phyloP scores from a whole-genome alignment of 1,140 invertebrate species.

The Rhyzopertha dominica region DNA sequence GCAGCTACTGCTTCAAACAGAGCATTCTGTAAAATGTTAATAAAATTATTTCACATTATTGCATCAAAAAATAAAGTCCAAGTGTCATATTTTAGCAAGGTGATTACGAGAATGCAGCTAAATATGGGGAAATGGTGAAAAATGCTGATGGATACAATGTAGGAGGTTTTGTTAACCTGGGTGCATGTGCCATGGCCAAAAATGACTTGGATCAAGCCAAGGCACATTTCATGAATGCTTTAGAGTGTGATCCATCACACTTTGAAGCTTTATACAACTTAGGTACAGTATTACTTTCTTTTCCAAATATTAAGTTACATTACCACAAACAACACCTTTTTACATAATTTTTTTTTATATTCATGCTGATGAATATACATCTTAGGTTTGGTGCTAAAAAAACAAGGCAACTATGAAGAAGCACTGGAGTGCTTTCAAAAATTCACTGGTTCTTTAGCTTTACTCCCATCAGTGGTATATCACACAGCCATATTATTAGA shows the following conservation, averaged over 20 bases:
- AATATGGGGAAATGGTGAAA: conserved; percentile 68
- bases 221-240: conserved; percentile 70
- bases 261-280: conserved; percentile 91
- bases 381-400: conserved; percentile 68
- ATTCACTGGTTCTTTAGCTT: conserved; percentile 46
- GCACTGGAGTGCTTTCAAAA: conserved; percentile 79
- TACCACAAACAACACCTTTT: background rate
- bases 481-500: conserved; percentile 83
- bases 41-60: background rate
- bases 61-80: background rate
- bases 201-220: conserved; percentile 70
- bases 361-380: conserved; percentile 9
- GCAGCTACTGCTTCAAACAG: too few relatives aligned
- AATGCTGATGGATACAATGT: conserved; percentile 70
- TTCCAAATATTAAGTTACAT: conserved; percentile 6
- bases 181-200: conserved; percentile 73
- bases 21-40: conserved; percentile 1
- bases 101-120: conserved; percentile 77
- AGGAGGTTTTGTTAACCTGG: conserved; percentile 82
- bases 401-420: conserved; percentile 65
- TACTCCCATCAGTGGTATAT: conserved; percentile 77
- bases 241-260: conserved; percentile 77
- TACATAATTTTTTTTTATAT: conserved; percentile 7
- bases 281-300: too few relatives aligned
- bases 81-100: conserved; percentile 58